Evolutionary conservation across 2,888 invertebrate genomes (phyloP), one percentile per base, ranked within the genome.

Genomic region (Selenia dentaria): DNA sequence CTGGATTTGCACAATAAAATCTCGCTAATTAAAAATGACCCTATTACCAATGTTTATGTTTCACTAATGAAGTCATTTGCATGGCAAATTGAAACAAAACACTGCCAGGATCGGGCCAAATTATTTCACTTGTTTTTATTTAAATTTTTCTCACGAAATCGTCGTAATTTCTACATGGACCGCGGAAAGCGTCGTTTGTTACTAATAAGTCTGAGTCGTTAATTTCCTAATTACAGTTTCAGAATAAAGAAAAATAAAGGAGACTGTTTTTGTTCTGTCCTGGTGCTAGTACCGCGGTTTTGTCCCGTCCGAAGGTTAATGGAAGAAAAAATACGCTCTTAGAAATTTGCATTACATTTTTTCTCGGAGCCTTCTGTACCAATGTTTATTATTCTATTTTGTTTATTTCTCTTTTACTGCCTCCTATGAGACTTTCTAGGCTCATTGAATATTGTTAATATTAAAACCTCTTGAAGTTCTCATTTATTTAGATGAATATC

Each of bases 291-390:
- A 79, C 75, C 74, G 69, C 50, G 67, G 22, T 22, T 48, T 24
- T 49, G 56, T 76, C 75, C 74, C 67, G 71, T 62, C 70, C 72
- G 74, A 73, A 86, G 83, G 82, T 83, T 88, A 88, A 89, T 88
- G 83, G 84, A 80, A 84, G 81, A 85, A 87, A 86, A 86, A 90
- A 87, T 83, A 87, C 82, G 76, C 70, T 84, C 87, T 88, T 87
- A 86, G 22, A 86, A 90, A 89, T 90, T 90, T 90, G 79, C 89
- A 88, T 89, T 85, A 79, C 83, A 83, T 85, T 88, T 88, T 56
- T 84, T 85, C 78, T 74, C 78, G 78, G 79, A 33, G 41, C 13
- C 22, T 12, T 16, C 11, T 28, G 25, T 28, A 12, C 24, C 5
- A 22, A 18, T 8, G 22, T 33, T n/a, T n/a, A n/a, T n/a, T n/a